Base-by-base conservation (phyloP, 2,888 invertebrate genomes). In the Ecliptopera silaceata region DNA sequence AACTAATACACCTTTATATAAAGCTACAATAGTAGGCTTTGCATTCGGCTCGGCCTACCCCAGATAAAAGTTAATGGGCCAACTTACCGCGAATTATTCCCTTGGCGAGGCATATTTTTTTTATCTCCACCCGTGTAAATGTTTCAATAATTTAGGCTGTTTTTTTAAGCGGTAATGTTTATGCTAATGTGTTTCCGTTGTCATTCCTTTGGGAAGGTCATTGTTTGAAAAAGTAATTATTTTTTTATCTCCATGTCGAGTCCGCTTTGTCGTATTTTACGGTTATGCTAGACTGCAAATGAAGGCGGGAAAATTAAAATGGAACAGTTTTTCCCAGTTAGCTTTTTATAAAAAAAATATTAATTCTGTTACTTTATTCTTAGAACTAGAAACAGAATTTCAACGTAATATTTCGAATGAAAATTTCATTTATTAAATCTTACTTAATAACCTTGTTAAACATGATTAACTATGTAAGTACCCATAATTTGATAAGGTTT, bases 41-140 rank as follows among this genome's bases (percentile, higher is more conserved):
- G 29, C 59, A 49, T 54, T 56, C 58, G 56, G 52, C 45, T 57
- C 61, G 72, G 65, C 71, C 72, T 66, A 68, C 62, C 70, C 70
- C 72, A 72, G 86, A 87, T 86, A 86, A 87, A 87, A 87, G 80
- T 86, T 88, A 87, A 88, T 87, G 86, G 82, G 50, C 76, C 84
- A 85, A 85, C 85, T 87, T 85, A 82, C 83, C 80, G 72, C 80
- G 75, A 85, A 85, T 86, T 81, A 84, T 84, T 80, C 83, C 84
- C 81, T 42, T 36, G 54, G 59, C 66, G 63, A 53, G 63, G 70
- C 68, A 74, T 72, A 69, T 75, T 74, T 71, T 69, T 73, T 74
- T 72, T 73, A 74, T 71, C 72, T 74, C 65, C 59, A 65, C 67
- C 50, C 56, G 49, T 61, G 63, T 54, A 74, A 75, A 76, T 75